These are phyloP conservation scores for Anolis carolinensis DNA, from an alignment of 2,113 vertebrate species.

Conservation along the genomic window DNA sequence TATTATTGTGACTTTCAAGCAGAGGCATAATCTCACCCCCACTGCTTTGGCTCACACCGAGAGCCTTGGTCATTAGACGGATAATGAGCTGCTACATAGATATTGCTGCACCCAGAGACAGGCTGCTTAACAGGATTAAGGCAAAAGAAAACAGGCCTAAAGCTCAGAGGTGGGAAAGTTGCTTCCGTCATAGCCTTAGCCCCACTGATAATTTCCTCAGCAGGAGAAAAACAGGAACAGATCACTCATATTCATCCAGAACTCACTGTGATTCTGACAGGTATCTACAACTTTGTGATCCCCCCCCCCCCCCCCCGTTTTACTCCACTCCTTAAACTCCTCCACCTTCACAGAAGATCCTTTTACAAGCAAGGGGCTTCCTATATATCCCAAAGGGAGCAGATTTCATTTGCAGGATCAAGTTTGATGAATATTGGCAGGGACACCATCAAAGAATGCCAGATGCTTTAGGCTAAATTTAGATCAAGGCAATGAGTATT, in stretches of 20 bases:
- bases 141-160: neutral
- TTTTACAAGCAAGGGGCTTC: neutral
- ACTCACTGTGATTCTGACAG: no score
- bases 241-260: neutral
- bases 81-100: neutral
- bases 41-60: neutral
- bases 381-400: neutral
- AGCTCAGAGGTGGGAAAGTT: neutral
- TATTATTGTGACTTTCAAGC: slow-evolving; percentile 2
- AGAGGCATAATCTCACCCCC: slow-evolving; percentile 7
- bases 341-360: neutral
- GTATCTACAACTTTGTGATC: neutral
- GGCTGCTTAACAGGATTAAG: slow-evolving; percentile 29
- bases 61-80: slow-evolving; percentile 20
- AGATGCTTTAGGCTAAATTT: neutral
- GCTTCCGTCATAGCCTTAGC: neutral
- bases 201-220: neutral
- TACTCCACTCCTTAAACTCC: neutral
- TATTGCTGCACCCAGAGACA: neutral
- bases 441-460: neutral
- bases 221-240: neutral
- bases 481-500: no score
- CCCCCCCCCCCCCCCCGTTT: no score
- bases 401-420: neutral
- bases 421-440: neutral